Percentiles rank a stretch among this genome's conserved stretches.
Conservation (phyloP, 2,888 invertebrate genomes). For the Stictocephala bisonia region DNA sequence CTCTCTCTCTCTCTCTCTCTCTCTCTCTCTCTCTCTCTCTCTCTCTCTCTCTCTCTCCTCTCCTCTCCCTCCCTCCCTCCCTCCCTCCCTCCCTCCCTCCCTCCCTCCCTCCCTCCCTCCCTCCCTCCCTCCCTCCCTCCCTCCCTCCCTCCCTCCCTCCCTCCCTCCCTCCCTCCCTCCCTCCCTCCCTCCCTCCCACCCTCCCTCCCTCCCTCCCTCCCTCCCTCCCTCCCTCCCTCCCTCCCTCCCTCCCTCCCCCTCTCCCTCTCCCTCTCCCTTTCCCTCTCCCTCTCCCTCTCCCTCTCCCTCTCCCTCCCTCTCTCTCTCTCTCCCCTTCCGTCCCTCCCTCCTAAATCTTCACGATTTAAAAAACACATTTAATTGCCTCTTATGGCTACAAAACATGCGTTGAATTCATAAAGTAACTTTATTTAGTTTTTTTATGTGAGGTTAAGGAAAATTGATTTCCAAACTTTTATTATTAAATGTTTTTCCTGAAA, state of each 20-base stretch:
- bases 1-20: background rate
- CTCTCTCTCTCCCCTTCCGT: conserved; percentile 30
- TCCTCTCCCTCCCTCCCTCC: too few species aligned
- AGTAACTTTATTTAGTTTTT: too few species aligned
- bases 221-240: conserved; percentile 51
- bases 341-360: too few species aligned
- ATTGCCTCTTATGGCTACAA: too few species aligned
- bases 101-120: background rate
- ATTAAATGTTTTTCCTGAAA: too few species aligned
- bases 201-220: conserved; percentile 50
- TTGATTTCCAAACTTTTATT: too few species aligned
- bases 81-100: background rate
- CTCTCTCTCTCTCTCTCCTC: background rate
- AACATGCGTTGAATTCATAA: too few species aligned
- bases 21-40: background rate
- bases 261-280: conserved; percentile 61
- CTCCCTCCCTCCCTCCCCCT: conserved; percentile 60
- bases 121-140: background rate
- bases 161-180: background rate
- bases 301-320: conserved; percentile 49
- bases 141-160: background rate
- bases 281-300: conserved; percentile 62
- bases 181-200: background rate
- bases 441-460: too few species aligned
- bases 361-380: too few species aligned